phyloP scores from a whole-genome alignment of 1,140 invertebrate species.

The Limonius californicus region DNA sequence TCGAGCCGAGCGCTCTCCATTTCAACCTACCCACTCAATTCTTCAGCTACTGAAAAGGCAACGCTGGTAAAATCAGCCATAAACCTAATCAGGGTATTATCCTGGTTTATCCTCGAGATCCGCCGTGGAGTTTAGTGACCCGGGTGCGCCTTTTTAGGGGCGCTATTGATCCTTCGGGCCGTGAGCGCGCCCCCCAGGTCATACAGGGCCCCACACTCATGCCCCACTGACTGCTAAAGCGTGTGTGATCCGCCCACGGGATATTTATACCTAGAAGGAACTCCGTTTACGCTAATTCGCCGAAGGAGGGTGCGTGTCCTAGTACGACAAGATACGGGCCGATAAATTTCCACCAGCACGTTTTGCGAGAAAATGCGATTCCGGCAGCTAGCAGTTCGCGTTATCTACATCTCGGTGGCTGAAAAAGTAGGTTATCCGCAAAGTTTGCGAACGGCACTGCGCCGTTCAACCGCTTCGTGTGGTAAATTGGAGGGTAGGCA shows the following conservation, averaged over 20 bases:
- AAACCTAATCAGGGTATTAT: slow-evolving; percentile 8
- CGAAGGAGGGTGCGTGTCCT: background rate
- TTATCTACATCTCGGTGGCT: background rate
- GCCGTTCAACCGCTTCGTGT: too few relatives aligned
- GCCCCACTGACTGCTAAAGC: slow-evolving; percentile 10
- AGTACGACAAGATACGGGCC: background rate
- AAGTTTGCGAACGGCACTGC: too few relatives aligned
- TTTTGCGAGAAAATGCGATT: too few relatives aligned
- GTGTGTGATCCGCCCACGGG: background rate
- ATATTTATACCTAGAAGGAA: slow-evolving; percentile 4
- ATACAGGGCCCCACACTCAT: background rate
- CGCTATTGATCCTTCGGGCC: background rate
- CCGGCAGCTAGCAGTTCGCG: too few relatives aligned
- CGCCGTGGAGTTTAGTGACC: background rate
- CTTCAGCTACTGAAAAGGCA: background rate
- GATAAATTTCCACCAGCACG: too few relatives aligned
- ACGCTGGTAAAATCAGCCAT: background rate
- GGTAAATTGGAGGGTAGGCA: too few relatives aligned
- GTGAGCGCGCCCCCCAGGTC: background rate
- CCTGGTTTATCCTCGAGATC: background rate
- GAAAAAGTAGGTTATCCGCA: background rate
- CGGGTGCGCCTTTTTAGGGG: background rate
- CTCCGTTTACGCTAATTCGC: background rate
- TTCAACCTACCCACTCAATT: too few relatives aligned
- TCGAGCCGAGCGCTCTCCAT: too few relatives aligned